These are phyloP conservation scores for human (Homo sapiens) DNA, from an alignment of 2,113 vertebrate species.

Conservation along the genomic window GRCh38 chr9:112159001-112159500, in stretches of 20 bases:
- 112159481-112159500: neutral
- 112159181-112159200: neutral
- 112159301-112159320: neutral
- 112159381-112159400: neutral
- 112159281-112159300: neutral
- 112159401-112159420: neutral
- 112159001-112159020: neutral
- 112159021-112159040: slow-evolving; percentile 32
- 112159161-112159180: slow-evolving; percentile 54
- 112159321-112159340: neutral
- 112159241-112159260: neutral
- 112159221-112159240: slow-evolving; percentile 65
- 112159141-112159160: slow-evolving; percentile 10
- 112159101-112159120: slow-evolving; percentile 42
- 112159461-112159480: slow-evolving; percentile 23
- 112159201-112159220: neutral
- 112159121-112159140: slow-evolving; percentile 38
- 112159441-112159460: neutral
- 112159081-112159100: slow-evolving; percentile 45
- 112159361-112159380: neutral
- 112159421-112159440: slow-evolving; percentile 33
- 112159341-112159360: neutral
- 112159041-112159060: neutral
- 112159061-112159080: neutral
- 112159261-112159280: slow-evolving; percentile 51